Conservation (phyloP, 37 sponge, comb jelly and placozoan species). For the Haliclona indistincta region DNA sequence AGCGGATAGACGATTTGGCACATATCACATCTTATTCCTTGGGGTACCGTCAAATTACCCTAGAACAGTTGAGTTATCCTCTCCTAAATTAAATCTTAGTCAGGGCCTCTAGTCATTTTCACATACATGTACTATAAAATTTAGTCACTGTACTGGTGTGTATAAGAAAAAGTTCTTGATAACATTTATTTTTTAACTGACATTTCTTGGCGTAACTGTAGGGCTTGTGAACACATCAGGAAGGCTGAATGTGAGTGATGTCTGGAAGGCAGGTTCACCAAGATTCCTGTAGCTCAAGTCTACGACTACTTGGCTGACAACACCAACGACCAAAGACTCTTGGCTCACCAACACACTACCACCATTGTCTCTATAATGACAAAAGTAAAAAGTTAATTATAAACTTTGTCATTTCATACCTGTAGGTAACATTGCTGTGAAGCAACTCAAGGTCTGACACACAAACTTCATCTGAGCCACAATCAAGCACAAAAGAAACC, state of each 20-base stretch:
- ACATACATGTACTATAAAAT: too few species aligned
- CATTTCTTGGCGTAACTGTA: neutral
- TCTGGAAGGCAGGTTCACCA: neutral
- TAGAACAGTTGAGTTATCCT: too few species aligned
- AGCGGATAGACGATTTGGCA: too few species aligned
- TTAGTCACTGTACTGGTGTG: too few species aligned
- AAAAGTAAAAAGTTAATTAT: neutral
- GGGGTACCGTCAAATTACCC: too few species aligned
- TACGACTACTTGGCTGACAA: neutral
- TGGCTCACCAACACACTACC: neutral
- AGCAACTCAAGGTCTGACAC: neutral
- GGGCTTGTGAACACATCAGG: neutral
- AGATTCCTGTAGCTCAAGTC: neutral
- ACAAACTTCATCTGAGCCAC: constrained; percentile 11
- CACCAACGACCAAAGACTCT: neutral
- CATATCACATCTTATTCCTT: too few species aligned
- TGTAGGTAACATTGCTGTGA: neutral
- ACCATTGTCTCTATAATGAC: neutral
- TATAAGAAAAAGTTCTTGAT: too few species aligned
- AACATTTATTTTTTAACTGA: too few species aligned
- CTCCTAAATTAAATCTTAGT: too few species aligned
- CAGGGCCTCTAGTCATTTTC: too few species aligned
- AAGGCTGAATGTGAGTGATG: neutral
- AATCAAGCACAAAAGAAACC: neutral
- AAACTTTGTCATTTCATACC: neutral